Evolutionary conservation across 2,797 vertebrate genomes (phyloP).

Genomic region (Acrocephalus scirpaceus): DNA sequence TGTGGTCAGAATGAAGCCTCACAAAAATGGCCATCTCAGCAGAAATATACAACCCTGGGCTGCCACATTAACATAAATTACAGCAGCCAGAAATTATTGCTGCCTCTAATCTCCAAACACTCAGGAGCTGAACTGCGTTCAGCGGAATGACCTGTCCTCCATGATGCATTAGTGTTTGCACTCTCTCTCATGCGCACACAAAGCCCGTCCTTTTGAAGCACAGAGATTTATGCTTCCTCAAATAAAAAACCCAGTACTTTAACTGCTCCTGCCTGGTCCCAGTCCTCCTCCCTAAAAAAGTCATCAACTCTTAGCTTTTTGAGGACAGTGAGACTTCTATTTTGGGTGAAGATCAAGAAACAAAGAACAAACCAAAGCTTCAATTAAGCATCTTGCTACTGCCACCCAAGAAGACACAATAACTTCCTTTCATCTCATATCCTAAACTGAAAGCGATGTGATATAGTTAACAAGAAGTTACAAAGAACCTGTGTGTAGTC

Average conservation of each 20-base stretch:
- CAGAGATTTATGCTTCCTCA: constrained; percentile 70
- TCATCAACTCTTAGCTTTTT: background rate
- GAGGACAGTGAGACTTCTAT: background rate
- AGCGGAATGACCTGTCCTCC: constrained; percentile 84
- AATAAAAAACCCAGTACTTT: constrained; percentile 60
- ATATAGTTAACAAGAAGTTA: background rate
- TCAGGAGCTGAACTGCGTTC: constrained; percentile 79
- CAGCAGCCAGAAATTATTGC: constrained; percentile 84
- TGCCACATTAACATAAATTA: constrained; percentile 90
- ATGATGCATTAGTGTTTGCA: constrained; percentile 83
- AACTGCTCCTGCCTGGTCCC: background rate
- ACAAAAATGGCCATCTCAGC: constrained; percentile 82
- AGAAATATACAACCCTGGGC: constrained; percentile 79
- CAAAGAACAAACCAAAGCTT: background rate
- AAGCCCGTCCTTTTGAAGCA: background rate
- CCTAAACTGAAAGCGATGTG: background rate
- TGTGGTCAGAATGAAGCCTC: constrained; percentile 81
- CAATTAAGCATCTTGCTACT: background rate
- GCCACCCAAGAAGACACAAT: background rate
- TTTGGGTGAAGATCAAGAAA: background rate
- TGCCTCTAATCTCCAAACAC: constrained; percentile 84
- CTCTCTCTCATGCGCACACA: background rate
- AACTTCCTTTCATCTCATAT: background rate
- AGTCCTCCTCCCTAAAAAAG: background rate
- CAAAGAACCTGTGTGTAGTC: background rate